Percentiles rank a stretch among this genome's conserved stretches.
These are phyloP conservation scores for Cerceris rybyensis DNA, from an alignment of 2,888 invertebrate genomes.

Conservation along the genomic window DNA sequence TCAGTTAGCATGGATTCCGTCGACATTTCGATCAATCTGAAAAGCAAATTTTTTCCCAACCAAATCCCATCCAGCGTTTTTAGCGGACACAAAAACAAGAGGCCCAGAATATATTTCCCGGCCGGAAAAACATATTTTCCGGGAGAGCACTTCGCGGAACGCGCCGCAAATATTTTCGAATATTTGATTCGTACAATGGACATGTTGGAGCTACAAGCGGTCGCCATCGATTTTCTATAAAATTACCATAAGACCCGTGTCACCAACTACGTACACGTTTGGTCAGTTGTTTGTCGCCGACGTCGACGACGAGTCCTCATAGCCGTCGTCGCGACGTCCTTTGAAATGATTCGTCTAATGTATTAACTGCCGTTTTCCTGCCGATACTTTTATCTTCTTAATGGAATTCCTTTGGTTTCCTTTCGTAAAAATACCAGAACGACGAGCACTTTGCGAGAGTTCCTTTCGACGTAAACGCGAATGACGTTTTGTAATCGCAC, in stretches of 20 bases:
- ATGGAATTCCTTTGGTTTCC: background rate
- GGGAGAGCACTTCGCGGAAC: constrained; percentile 38
- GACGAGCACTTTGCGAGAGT: too few relatives aligned
- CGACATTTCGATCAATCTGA: constrained; percentile 34
- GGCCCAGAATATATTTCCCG: constrained; percentile 41
- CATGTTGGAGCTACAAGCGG: background rate
- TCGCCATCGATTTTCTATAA: constrained; percentile 73
- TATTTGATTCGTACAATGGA: constrained; percentile 46
- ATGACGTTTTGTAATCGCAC: too few relatives aligned
- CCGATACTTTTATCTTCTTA: background rate
- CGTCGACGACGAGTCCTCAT: too few relatives aligned
- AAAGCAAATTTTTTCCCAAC: constrained; percentile 33
- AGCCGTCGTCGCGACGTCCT: constrained; percentile 10
- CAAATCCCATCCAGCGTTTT: constrained; percentile 10
- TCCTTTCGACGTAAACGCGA: too few relatives aligned
- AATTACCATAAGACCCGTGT: constrained; percentile 73
- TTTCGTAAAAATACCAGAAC: background rate
- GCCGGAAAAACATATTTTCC: constrained; percentile 48
- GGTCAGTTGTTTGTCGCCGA: constrained; percentile 51
- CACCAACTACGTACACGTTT: constrained; percentile 53
- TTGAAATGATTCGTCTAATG: constrained; percentile 22
- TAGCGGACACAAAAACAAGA: constrained; percentile 28
- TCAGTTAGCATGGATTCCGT: background rate
- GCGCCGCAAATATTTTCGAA: constrained; percentile 50
- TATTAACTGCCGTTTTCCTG: constrained; percentile 23